Conservation (phyloP, 37 sponge, comb jelly and placozoan species). For the Chondrosia reniformis region DNA sequence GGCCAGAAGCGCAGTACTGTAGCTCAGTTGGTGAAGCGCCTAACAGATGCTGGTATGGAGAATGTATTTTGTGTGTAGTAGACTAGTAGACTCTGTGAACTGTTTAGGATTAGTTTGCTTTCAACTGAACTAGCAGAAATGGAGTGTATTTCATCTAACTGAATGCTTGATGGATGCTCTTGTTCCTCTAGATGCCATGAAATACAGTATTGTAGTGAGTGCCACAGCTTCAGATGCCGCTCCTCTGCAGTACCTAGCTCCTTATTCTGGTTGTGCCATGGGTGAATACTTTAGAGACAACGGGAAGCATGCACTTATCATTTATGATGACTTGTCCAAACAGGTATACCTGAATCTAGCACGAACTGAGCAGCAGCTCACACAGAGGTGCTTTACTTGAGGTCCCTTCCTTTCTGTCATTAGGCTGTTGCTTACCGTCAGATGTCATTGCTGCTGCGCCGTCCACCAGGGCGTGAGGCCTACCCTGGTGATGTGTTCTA, state of each 20-base stretch:
- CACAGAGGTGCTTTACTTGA: not conserved
- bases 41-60: slow-evolving; percentile 73
- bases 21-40: slow-evolving; percentile 95
- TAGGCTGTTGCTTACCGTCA: slow-evolving; percentile 99
- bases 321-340: slow-evolving; percentile 98
- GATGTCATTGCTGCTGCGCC: slow-evolving; percentile 96
- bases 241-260: slow-evolving; percentile 97
- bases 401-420: not conserved
- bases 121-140: not conserved
- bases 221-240: slow-evolving; percentile 99
- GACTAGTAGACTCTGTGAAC: not conserved
- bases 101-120: not conserved
- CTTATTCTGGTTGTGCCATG: slow-evolving; percentile 98
- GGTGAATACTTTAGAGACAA: slow-evolving; percentile 99
- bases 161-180: not conserved
- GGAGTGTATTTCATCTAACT: not conserved
- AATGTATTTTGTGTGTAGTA: not conserved
- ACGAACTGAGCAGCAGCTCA: not conserved
- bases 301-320: slow-evolving; percentile 98
- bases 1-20: slow-evolving; percentile 99
- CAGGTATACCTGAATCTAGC: slow-evolving; percentile 48
- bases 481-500: slow-evolving; percentile 99
- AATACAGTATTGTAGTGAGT: slow-evolving; percentile 94
- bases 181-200: slow-evolving; percentile 78
- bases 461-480: slow-evolving; percentile 99